Percentiles rank a stretch among this genome's conserved stretches.
Evolutionary conservation across 2,888 invertebrate species (phyloP).

Genomic region (Campopleginae sp.): DNA sequence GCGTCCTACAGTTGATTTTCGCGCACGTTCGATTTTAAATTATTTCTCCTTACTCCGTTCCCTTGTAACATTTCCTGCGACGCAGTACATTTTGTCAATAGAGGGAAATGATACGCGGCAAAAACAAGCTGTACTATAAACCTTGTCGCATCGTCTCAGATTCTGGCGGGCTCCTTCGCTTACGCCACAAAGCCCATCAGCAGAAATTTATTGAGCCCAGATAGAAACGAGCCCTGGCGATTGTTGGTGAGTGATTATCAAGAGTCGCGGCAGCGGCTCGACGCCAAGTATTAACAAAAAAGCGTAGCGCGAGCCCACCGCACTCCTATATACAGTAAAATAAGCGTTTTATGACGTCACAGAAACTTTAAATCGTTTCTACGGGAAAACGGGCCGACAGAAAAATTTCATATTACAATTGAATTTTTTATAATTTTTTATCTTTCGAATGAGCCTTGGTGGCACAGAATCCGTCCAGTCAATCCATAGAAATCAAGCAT

Average conservation of each 20-base stretch:
- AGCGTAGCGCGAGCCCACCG: too few relatives aligned
- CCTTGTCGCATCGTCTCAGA: not conserved
- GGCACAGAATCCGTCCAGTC: too few relatives aligned
- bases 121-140: not conserved
- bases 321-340: too few relatives aligned
- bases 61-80: not conserved
- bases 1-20: conserved; percentile 19
- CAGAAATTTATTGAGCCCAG: not conserved
- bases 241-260: not conserved
- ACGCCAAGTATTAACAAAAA: too few relatives aligned
- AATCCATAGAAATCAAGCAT: too few relatives aligned
- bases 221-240: not conserved
- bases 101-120: conserved; percentile 32
- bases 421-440: too few relatives aligned
- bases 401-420: too few relatives aligned
- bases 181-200: not conserved
- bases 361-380: too few relatives aligned
- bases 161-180: not conserved
- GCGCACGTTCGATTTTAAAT: conserved; percentile 14
- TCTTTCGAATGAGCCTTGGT: too few relatives aligned
- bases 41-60: not conserved
- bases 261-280: too few relatives aligned
- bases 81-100: conserved; percentile 15
- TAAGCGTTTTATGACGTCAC: too few relatives aligned
- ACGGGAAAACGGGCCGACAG: too few relatives aligned